Evolutionary conservation across 2,888 invertebrate species (phyloP).

Genomic region (Camptogramma bilineatum): DNA sequence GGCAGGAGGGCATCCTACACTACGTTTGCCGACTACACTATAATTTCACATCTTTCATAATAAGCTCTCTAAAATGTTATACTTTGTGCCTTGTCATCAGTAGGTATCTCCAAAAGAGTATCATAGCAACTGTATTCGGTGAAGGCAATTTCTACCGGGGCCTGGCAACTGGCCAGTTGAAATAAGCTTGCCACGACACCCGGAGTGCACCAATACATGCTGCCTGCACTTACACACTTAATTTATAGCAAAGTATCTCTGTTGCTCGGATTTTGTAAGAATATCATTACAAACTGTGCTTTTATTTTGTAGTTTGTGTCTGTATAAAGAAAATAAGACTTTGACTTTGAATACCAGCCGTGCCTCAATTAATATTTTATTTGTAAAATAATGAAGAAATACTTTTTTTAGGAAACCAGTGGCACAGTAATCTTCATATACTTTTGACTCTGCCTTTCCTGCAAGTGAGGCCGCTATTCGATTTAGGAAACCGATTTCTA

Average conservation of each 20-base stretch:
- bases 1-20: too few relatives aligned
- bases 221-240: constrained; percentile 65
- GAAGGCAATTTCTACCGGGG: constrained; percentile 79
- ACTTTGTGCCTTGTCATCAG: constrained; percentile 10
- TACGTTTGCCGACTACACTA: too few relatives aligned
- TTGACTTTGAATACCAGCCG: too few relatives aligned
- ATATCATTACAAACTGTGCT: constrained; percentile 15
- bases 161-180: constrained; percentile 78
- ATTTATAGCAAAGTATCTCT: constrained; percentile 49
- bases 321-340: neutral
- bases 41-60: too few relatives aligned
- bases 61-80: too few relatives aligned
- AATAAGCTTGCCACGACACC: constrained; percentile 80
- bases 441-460: too few relatives aligned
- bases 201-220: constrained; percentile 70
- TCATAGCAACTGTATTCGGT: constrained; percentile 75
- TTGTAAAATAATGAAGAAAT: too few relatives aligned
- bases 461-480: too few relatives aligned
- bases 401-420: too few relatives aligned
- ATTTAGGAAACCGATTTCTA: too few relatives aligned
- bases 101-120: constrained; percentile 56
- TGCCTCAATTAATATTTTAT: too few relatives aligned
- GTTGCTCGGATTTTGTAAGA: constrained; percentile 17
- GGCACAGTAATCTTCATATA: too few relatives aligned
- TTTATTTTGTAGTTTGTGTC: constrained; percentile 1